These are phyloP conservation scores for Ceyx cyanopectus DNA, from an alignment of 2,113 vertebrate genomes.

Conservation along the genomic window DNA sequence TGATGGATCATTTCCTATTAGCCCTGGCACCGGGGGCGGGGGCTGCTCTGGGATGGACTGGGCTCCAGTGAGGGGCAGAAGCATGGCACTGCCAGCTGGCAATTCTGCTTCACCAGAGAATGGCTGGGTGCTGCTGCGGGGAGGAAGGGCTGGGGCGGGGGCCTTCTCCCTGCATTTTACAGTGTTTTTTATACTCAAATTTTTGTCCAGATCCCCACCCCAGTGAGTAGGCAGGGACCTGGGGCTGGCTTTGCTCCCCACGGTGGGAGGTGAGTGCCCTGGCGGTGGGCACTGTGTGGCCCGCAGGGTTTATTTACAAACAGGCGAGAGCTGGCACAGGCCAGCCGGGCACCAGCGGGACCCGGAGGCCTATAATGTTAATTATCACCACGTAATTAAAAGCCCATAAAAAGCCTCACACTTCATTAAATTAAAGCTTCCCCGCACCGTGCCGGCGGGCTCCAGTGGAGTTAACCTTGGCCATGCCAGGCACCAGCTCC, in stretches of 20 bases:
- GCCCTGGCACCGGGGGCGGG: background rate
- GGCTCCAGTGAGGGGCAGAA: background rate
- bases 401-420: conserved; percentile 76
- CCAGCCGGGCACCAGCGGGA: conserved; percentile 60
- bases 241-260: background rate
- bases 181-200: background rate
- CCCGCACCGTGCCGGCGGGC: background rate
- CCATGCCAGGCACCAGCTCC: background rate
- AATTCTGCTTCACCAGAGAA: background rate
- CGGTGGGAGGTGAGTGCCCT: background rate
- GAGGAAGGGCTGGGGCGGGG: fast-evolving
- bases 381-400: conserved; percentile 79
- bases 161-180: background rate
- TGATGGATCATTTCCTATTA: conserved; percentile 74
- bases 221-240: fast-evolving
- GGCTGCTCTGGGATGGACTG: background rate
- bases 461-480: conserved; percentile 54
- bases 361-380: conserved; percentile 71
- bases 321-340: conserved; percentile 57
- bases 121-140: background rate
- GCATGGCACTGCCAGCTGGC: background rate
- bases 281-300: fast-evolving
- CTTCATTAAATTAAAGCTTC: conserved; percentile 77
- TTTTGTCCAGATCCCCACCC: background rate
- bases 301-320: conserved; percentile 54